phyloP scores from a whole-genome alignment of 2,888 invertebrate genomes.

The Drosophila prolongata region DNA sequence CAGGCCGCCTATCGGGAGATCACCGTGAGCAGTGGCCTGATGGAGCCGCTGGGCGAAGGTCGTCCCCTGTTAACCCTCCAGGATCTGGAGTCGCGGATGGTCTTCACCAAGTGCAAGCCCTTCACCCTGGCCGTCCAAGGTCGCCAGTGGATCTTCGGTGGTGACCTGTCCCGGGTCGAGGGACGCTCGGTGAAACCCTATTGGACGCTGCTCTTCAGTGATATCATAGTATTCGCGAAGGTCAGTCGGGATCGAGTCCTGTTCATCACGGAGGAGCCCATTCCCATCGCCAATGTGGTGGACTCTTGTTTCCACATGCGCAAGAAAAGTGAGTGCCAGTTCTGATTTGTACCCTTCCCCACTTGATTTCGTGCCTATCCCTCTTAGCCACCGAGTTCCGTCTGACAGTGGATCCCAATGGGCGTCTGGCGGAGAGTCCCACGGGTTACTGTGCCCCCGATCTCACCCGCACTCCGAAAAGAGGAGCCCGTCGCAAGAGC shows the following conservation, averaged over 20 bases:
- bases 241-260: constrained; percentile 94
- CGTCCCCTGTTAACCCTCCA: constrained; percentile 92
- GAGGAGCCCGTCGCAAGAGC: constrained; percentile 88
- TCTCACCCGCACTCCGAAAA: constrained; percentile 87
- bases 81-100: constrained; percentile 93
- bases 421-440: constrained; percentile 88
- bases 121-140: constrained; percentile 93
- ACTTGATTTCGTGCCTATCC: no score
- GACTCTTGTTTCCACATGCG: constrained; percentile 94
- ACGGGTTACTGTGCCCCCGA: constrained; percentile 90
- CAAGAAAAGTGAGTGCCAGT: constrained; percentile 88
- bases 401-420: constrained; percentile 89
- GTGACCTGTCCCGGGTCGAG: constrained; percentile 92
- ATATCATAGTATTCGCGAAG: constrained; percentile 93
- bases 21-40: constrained; percentile 92
- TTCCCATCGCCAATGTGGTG: constrained; percentile 90
- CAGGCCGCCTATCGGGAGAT: constrained; percentile 91
- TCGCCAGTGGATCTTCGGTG: constrained; percentile 95
- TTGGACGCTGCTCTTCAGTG: constrained; percentile 94
- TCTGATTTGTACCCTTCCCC: not conserved
- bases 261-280: constrained; percentile 94
- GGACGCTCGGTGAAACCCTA: constrained; percentile 92
- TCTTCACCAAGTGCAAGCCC: constrained; percentile 96
- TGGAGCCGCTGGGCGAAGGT: constrained; percentile 94
- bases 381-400: constrained; percentile 92